Evolutionary conservation across 1,140 invertebrate species (phyloP).

Genomic region (Drosophila mauritiana): DNA sequence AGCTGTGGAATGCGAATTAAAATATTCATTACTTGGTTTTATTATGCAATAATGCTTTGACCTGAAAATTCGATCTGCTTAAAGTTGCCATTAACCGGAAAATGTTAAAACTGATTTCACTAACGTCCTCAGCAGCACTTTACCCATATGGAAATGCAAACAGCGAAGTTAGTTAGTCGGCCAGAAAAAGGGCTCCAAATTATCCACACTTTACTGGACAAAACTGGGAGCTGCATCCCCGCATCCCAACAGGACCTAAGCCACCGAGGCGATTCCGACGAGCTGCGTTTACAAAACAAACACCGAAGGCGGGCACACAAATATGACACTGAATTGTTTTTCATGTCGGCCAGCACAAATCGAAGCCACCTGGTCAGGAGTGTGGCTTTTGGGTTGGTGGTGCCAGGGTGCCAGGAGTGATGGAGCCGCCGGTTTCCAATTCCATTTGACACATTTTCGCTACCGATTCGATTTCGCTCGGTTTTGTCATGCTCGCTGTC

Average conservation of each 20-base stretch:
- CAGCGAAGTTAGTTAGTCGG: slow-evolving; percentile 23
- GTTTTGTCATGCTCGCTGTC: slow-evolving; percentile 42
- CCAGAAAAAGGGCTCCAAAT: slow-evolving; percentile 59
- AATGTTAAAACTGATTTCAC: slow-evolving; percentile 3
- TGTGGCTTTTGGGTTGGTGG: neutral
- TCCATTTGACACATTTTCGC: slow-evolving; percentile 74
- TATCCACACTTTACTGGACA: slow-evolving; percentile 55
- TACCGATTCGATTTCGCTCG: slow-evolving; percentile 40
- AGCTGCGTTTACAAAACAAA: slow-evolving; percentile 60
- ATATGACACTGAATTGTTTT: slow-evolving; percentile 80
- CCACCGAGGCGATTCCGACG: slow-evolving; percentile 14
- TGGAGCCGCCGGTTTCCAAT: slow-evolving; percentile 56
- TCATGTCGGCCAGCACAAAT: slow-evolving; percentile 47
- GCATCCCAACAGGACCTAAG: neutral
- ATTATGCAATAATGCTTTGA: neutral
- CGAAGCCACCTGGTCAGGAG: slow-evolving; percentile 40
- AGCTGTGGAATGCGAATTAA: neutral
- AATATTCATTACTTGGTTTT: neutral
- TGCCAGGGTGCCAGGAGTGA: neutral
- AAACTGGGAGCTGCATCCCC: slow-evolving; percentile 7
- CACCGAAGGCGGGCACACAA: slow-evolving; percentile 56
- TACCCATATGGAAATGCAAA: slow-evolving; percentile 53
- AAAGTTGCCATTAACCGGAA: neutral
- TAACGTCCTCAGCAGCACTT: neutral
- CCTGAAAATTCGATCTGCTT: neutral